Percentiles rank a stretch among this genome's conserved stretches.
These are phyloP conservation scores for Anthoscopus minutus DNA, from an alignment of 2,113 vertebrate species.

Conservation along the genomic window DNA sequence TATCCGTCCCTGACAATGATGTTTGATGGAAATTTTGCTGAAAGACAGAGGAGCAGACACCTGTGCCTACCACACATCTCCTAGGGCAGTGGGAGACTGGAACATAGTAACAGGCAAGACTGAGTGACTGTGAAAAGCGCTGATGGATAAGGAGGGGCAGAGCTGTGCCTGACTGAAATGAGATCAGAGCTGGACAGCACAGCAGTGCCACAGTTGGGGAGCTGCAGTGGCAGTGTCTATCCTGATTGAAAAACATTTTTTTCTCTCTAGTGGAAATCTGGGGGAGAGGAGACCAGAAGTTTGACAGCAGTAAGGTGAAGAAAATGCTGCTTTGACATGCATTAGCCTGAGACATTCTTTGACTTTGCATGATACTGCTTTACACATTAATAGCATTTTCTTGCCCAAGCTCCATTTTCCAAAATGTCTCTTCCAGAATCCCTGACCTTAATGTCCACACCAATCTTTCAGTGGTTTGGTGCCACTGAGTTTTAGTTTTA, in stretches of 20 bases:
- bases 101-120: not conserved
- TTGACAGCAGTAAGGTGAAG: not conserved
- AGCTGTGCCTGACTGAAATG: not conserved
- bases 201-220: not conserved
- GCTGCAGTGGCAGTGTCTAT: not conserved
- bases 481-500: not conserved
- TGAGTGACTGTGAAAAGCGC: not conserved
- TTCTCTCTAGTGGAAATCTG: not conserved
- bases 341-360: not conserved
- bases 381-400: rapidly evolving
- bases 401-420: not conserved
- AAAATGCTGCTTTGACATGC: not conserved
- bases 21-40: not conserved
- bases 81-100: not conserved
- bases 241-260: not conserved
- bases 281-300: not conserved
- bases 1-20: no score
- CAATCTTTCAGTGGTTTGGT: not conserved
- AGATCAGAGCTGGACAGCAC: not conserved
- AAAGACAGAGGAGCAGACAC: not conserved
- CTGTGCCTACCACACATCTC: not conserved
- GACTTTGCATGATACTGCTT: not conserved
- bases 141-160: not conserved
- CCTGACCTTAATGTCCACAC: not conserved
- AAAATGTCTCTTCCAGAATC: not conserved